phyloP scores from a whole-genome alignment of 2,888 invertebrate species.

The Acleris cristana region DNA sequence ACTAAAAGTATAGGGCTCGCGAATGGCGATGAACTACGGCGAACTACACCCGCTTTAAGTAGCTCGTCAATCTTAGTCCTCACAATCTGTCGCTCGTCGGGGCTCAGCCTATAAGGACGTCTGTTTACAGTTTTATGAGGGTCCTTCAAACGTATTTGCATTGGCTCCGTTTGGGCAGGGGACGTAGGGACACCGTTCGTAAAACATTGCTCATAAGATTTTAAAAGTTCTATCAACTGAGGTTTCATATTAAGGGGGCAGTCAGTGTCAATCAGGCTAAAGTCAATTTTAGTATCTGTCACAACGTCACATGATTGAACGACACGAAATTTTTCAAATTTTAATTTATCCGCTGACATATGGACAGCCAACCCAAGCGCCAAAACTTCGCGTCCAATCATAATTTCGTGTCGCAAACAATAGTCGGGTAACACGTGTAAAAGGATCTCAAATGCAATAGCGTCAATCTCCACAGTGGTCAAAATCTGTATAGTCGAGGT shows the following conservation, averaged over 20 bases:
- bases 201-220: background rate
- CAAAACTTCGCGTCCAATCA: slow-evolving; percentile 13
- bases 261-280: background rate
- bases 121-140: slow-evolving; percentile 7
- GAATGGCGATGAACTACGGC: slow-evolving; percentile 18
- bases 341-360: background rate
- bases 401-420: slow-evolving; percentile 1
- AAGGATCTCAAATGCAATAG: slow-evolving; percentile 16
- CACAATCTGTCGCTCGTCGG: slow-evolving; percentile 1
- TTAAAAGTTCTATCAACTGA: background rate
- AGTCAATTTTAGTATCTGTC: background rate
- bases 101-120: slow-evolving; percentile 4
- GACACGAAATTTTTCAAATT: background rate
- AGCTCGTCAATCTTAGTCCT: slow-evolving; percentile 1
- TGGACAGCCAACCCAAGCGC: background rate
- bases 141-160: slow-evolving; percentile 15
- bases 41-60: background rate
- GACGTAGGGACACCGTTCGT: background rate
- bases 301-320: background rate
- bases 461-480: slow-evolving; percentile 11
- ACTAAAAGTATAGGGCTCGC: slow-evolving; percentile 20
- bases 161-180: slow-evolving; percentile 5
- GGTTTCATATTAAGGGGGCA: background rate
- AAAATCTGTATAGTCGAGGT: slow-evolving; percentile 36
- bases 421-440: slow-evolving; percentile 32